Base-by-base conservation (phyloP, 1,140 invertebrate species). In the Trinorchestia longiramus region DNA sequence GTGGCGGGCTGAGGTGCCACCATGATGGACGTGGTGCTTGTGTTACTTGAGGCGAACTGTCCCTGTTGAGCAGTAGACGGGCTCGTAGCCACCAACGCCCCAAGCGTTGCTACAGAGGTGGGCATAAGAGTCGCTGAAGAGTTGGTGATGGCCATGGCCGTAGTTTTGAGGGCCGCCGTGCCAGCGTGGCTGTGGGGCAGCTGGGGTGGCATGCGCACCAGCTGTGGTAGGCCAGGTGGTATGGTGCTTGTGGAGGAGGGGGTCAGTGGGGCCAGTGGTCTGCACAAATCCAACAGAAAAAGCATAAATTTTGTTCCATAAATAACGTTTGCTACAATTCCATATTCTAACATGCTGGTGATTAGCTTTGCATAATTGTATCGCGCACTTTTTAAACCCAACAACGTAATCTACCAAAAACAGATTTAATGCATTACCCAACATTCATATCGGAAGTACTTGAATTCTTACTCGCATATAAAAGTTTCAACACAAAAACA, bases 1-100 rank as follows among this genome's bases (percentile, higher is more conserved):
- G 92, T 94, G 92, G 92, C 92, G 44, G 92, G 92, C 92, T 94
- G 92, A 40, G 92, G 92, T 0, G 92, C 92, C 92, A 94, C 92
- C 92, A 94, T 94, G 43, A 94, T 94, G 44, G 92, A 94, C 43
- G 92, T 94, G 43, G 92, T 94, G 40, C 44, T 94, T 6, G 92
- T 94, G 92, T 47, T 94, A 36, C 44, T 94, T 23, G 92, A 45
- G 43, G 44, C 43, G 43, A 91, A 91, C 88, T 91, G 88, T 17
- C 41, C 88, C 44, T 94, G 92, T 23, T 47, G 43, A 11, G 92
- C 8, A 6, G 92, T 45, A 23, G 92, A 94, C 3, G 88, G n/a
- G 28, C 88, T 90, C 43, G 92, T 45, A 0, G 44, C 92, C 17
- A 94, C 92, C 41, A 94, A 36, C 43, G 92, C 43, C 4, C 92